These are phyloP conservation scores for Nothocercus julius DNA, from an alignment of 2,113 vertebrate genomes.

Conservation along the genomic window DNA sequence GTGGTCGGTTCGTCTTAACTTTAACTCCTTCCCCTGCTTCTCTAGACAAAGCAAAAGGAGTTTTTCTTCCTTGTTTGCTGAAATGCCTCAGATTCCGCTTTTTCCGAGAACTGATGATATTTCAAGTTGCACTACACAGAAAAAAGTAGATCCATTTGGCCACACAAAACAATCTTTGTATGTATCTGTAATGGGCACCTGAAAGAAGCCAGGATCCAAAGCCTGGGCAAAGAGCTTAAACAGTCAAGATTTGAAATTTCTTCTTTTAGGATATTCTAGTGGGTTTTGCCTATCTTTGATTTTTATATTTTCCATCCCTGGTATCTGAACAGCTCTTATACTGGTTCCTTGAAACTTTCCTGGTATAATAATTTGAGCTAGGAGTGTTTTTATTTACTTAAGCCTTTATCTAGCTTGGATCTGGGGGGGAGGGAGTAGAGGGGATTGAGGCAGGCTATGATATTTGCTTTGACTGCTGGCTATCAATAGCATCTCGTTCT, in stretches of 20 bases:
- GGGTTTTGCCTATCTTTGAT: not conserved
- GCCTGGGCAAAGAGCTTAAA: not conserved
- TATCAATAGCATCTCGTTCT: not conserved
- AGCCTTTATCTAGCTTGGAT: not conserved
- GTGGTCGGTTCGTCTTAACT: conserved; percentile 39
- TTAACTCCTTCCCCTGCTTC: conserved; percentile 32
- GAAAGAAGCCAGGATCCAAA: not conserved
- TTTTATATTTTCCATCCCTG: not conserved
- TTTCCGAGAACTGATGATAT: not conserved
- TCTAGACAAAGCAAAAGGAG: not conserved
- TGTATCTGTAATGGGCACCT: not conserved
- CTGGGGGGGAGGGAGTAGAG: not conserved
- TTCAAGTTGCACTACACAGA: not conserved
- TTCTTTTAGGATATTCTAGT: not conserved
- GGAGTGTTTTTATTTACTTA: rapidly evolving
- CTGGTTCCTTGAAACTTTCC: not conserved
- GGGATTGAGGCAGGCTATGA: not conserved
- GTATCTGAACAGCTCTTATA: not conserved
- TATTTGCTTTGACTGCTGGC: not conserved
- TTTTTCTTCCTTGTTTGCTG: not conserved
- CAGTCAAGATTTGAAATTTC: not conserved
- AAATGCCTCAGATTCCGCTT: not conserved
- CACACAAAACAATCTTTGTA: no score
- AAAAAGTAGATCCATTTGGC: rapidly evolving
- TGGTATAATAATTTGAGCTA: not conserved